These are phyloP conservation scores for Meandrusa payeni DNA, from an alignment of 2,888 invertebrate genomes.

Conservation along the genomic window DNA sequence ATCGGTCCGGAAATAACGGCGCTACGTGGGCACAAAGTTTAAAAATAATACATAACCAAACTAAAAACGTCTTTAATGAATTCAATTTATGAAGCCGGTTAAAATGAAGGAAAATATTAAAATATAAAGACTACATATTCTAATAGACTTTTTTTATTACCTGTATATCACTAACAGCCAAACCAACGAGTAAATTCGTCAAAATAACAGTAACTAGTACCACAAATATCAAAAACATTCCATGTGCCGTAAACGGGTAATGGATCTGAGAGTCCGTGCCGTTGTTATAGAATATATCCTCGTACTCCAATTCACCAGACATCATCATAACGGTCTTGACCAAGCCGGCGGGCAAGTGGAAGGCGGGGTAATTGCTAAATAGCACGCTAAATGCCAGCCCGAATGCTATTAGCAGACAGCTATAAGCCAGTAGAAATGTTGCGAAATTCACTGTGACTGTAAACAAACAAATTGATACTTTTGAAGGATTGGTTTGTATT, in stretches of 20 bases:
- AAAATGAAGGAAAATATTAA: too few species aligned
- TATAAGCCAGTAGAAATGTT: slow-evolving; percentile 90
- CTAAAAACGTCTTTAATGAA: too few species aligned
- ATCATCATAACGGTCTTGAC: slow-evolving; percentile 93
- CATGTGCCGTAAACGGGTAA: slow-evolving; percentile 87
- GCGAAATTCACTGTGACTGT: slow-evolving; percentile 90
- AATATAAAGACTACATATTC: too few species aligned
- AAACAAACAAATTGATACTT: slow-evolving; percentile 38
- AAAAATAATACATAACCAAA: too few species aligned
- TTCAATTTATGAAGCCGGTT: too few species aligned
- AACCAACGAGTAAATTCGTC: slow-evolving; percentile 90
- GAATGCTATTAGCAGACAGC: slow-evolving; percentile 90
- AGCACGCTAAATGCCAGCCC: slow-evolving; percentile 90
- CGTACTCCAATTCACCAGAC: slow-evolving; percentile 92
- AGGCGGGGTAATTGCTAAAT: slow-evolving; percentile 88
- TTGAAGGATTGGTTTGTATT: too few species aligned
- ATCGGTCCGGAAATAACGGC: too few species aligned
- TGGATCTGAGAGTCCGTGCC: slow-evolving; percentile 70
- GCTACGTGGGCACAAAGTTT: too few species aligned
- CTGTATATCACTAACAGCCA: slow-evolving; percentile 92
- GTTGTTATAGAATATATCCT: slow-evolving; percentile 88
- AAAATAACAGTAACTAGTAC: slow-evolving; percentile 90
- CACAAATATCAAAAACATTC: slow-evolving; percentile 88
- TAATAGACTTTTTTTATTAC: too few species aligned
- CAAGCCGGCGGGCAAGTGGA: slow-evolving; percentile 83